These are phyloP conservation scores for Zelostemma sp. DNA, from an alignment of 1,140 invertebrate genomes.

Conservation along the genomic window DNA sequence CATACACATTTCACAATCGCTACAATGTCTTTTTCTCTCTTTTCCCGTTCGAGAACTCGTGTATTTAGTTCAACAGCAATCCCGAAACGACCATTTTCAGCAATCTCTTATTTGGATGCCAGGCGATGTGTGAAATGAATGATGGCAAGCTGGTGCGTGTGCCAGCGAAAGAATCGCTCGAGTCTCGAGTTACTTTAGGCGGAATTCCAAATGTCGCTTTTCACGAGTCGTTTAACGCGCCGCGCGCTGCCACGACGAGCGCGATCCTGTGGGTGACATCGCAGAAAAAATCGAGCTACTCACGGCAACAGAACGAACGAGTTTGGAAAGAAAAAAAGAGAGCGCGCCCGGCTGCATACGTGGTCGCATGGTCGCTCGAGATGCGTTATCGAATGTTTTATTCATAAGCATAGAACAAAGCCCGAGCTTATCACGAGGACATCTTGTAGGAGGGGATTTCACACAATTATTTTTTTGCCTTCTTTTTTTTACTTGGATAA, in stretches of 20 bases:
- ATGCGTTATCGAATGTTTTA: constrained; percentile 71
- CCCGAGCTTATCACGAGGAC: constrained; percentile 68
- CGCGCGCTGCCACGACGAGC: constrained; percentile 37
- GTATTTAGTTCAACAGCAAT: neutral
- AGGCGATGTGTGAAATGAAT: constrained; percentile 44
- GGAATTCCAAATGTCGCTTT: constrained; percentile 46
- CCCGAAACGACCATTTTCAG: neutral
- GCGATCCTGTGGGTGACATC: constrained; percentile 40
- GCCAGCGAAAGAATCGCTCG: constrained; percentile 40
- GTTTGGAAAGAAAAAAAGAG: constrained; percentile 31
- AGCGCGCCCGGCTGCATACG: constrained; percentile 23
- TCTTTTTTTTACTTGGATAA: neutral
- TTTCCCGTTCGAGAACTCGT: neutral
- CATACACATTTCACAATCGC: constrained; percentile 37
- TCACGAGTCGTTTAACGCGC: constrained; percentile 46
- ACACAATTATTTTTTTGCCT: neutral
- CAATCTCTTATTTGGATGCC: no score
- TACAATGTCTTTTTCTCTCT: constrained; percentile 20
- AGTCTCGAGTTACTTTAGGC: constrained; percentile 39
- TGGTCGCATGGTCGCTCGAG: constrained; percentile 43
- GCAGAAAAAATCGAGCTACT: constrained; percentile 46
- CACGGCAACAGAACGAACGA: constrained; percentile 37
- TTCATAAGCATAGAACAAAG: constrained; percentile 69
- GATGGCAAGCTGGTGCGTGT: constrained; percentile 41
- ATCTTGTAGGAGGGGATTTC: constrained; percentile 52